These are phyloP conservation scores for Brachionichthys hirsutus DNA, from an alignment of 2,113 vertebrate genomes.

Conservation along the genomic window DNA sequence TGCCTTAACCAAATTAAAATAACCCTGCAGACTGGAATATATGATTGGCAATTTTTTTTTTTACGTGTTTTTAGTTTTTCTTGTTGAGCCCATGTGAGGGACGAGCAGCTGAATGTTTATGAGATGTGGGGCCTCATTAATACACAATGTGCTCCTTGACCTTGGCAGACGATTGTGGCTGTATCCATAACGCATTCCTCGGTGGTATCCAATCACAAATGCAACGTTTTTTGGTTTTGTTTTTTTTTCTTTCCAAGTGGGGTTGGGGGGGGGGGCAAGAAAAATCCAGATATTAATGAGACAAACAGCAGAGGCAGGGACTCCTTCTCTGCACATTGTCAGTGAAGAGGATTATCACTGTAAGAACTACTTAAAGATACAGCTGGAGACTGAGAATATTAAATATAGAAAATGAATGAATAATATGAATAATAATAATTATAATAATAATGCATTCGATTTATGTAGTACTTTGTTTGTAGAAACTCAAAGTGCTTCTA, in stretches of 20 bases:
- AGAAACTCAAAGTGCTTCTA: too few species aligned
- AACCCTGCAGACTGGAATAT: constrained; percentile 49
- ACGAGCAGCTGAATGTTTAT: constrained; percentile 39
- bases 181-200: constrained; percentile 29
- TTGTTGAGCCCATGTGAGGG: too few species aligned
- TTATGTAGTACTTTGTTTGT: too few species aligned
- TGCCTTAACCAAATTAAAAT: constrained; percentile 62
- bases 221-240: too few species aligned
- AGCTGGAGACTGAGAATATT: too few species aligned
- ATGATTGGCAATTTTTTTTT: constrained; percentile 26
- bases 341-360: constrained; percentile 2
- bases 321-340: neutral
- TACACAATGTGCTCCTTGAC: too few species aligned
- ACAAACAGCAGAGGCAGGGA: constrained; percentile 5
- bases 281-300: neutral
- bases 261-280: neutral
- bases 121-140: constrained; percentile 37
- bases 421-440: too few species aligned
- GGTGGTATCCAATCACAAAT: constrained; percentile 27
- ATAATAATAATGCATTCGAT: too few species aligned
- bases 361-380: constrained; percentile 9
- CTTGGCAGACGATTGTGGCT: constrained; percentile 37
- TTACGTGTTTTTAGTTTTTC: constrained; percentile 27
- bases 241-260: constrained; percentile 29
- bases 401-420: too few species aligned